Conservation (phyloP, 2,888 invertebrate species). For the Hypomecis punctinalis region DNA sequence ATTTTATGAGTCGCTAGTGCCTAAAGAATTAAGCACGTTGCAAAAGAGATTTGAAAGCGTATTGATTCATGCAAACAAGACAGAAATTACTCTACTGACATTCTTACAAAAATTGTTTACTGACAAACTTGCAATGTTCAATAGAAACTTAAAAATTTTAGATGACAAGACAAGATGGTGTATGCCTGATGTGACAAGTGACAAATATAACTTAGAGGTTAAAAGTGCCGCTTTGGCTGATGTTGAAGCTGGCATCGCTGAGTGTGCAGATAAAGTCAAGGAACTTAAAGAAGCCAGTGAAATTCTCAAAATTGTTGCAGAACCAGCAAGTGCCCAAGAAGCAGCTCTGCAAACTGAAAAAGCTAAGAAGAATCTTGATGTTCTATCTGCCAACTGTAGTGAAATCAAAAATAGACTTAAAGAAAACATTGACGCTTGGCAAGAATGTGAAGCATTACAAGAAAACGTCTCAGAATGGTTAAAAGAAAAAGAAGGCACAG, state of each 20-base stretch:
- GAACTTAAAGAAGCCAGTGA: conserved; percentile 90
- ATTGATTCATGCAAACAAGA: conserved; percentile 91
- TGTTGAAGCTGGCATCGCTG: conserved; percentile 89
- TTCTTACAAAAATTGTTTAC: conserved; percentile 95
- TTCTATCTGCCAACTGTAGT: conserved; percentile 87
- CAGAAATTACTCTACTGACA: conserved; percentile 90
- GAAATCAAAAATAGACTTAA: conserved; percentile 88
- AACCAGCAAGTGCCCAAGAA: conserved; percentile 87
- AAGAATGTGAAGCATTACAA: conserved; percentile 90
- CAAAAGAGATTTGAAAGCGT: conserved; percentile 93
- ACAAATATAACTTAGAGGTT: conserved; percentile 96
- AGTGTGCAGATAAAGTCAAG: conserved; percentile 87
- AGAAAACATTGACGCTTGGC: conserved; percentile 90
- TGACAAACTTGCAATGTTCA: conserved; percentile 92
- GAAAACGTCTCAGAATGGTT: conserved; percentile 91
- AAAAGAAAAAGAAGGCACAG: conserved; percentile 91
- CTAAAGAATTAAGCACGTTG: conserved; percentile 93
- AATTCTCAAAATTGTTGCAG: conserved; percentile 89
- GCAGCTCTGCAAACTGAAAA: conserved; percentile 89
- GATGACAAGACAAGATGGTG: conserved; percentile 97
- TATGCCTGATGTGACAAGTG: conserved; percentile 93
- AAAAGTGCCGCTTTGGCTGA: conserved; percentile 93
- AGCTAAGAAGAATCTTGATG: conserved; percentile 89
- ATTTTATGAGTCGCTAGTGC: conserved; percentile 90
- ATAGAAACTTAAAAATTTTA: conserved; percentile 91